These are phyloP conservation scores for Lithobates pipiens DNA, from an alignment of 2,797 vertebrate genomes.

Conservation along the genomic window DNA sequence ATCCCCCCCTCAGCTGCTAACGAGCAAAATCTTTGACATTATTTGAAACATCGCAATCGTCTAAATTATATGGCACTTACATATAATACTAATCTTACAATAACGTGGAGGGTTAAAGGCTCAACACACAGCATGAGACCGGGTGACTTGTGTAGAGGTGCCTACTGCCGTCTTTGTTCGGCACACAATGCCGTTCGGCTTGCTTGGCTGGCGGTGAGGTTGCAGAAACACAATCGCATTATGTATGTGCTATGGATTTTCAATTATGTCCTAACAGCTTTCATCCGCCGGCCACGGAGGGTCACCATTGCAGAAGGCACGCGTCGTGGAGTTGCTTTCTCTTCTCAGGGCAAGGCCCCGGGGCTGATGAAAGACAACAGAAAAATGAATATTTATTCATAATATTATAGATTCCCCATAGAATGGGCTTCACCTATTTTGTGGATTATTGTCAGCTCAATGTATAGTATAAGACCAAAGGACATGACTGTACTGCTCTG, in stretches of 20 bases:
- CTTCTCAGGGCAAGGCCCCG: background rate
- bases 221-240: conserved; percentile 38
- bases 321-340: background rate
- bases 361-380: no score
- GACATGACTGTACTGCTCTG: background rate
- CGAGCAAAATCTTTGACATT: conserved; percentile 54
- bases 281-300: conserved; percentile 12
- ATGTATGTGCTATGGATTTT: conserved; percentile 56
- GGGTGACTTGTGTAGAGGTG: conserved; percentile 11
- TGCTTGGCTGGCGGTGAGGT: background rate
- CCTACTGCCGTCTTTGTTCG: background rate
- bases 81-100: conserved; percentile 40
- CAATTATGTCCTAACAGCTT: conserved; percentile 46
- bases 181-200: background rate
- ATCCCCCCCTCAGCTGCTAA: background rate
- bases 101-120: conserved; percentile 43
- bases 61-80: conserved; percentile 19
- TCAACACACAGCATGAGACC: conserved; percentile 26
- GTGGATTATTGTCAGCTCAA: background rate
- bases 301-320: background rate
- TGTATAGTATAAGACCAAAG: background rate
- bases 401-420: background rate
- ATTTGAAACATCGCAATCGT: conserved; percentile 27
- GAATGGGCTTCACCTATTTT: background rate
- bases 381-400: background rate